Base-by-base conservation (phyloP, 2,888 invertebrate genomes). In the Ectobius pallidus region DNA sequence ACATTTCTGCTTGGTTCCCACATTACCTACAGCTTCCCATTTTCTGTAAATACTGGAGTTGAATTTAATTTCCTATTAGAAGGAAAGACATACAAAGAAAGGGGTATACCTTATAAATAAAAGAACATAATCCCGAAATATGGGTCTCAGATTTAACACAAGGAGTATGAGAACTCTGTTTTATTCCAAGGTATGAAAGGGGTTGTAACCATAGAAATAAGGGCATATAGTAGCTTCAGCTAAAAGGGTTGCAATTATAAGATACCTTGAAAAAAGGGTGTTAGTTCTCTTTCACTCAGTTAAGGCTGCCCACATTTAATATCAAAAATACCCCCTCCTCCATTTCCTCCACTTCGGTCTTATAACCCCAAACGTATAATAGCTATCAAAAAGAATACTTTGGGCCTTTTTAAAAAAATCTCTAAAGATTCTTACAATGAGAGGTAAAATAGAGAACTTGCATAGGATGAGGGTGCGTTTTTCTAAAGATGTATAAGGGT, bases 381-480 rank as follows among this genome's bases (percentile, higher is more conserved):
- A 11, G 61, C 61, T 25, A 70, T 61, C 70, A 70, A 58, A 69
- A 69, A 58, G 70, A 70, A 70, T 70, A 61, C 70, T 70, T n/a
- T 44, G n/a, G 58, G 58, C 25, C 70, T 70, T 58, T 70, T 58
- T 61, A 18, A 39, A n/a, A 46, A 44, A 70, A 58, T 70, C 22
- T 58, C 73, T 73, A 73, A 73, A 73, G 73, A 73, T 70, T 73
- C 62, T 70, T 67, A 73, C 62, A 73, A 65, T 65, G 46, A 7
- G 32, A 30, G 58, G 30, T 30, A 58, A 62, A 72, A 72, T 68
- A 68, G 69, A 58, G 44, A 72, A 72, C 27, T 32, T 34, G 34
- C 27, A 11, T 16, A 30, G 58, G 58, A 69, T 61, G 58, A 34
- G 67, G 55, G 72, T 58, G 44, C 69, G 34, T 70, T 72, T 34